Base-by-base conservation (phyloP, 2,888 invertebrate genomes). In the Pegoplata infirma region DNA sequence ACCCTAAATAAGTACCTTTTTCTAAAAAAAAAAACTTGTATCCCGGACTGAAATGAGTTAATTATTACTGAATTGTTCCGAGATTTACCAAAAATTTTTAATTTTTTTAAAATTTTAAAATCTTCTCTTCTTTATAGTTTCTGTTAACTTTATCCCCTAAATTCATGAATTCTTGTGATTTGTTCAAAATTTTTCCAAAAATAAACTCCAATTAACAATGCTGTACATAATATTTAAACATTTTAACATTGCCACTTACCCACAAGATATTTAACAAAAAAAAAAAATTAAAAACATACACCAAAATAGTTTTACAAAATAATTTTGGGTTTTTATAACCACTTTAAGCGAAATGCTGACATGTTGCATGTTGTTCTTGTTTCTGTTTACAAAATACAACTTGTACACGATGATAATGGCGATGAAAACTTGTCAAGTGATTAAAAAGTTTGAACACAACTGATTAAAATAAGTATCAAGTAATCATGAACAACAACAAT, bases 391-490 rank as follows among this genome's bases (percentile, higher is more conserved):
- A 49, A n/a, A 44, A n/a, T 46, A 25, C 36, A 7, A 8, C 17
- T 23, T 10, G 51, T 56, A 58, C 5, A 75, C 64, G 67, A 47
- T 79, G 81, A 80, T 82, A 81, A 71, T 56, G 83, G 81, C 83
- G 82, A 82, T 81, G 80, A 82, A 82, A 83, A 83, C 82, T 84
- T 84, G 64, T 81, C 78, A 77, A 85, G 81, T 83, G 84, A 86
- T 86, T 85, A 86, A 85, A 86, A 86, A 86, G 83, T 86, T 86
- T 77, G 23, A 82, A 82, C 80, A 83, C 80, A 83, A 83, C 84
- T 83, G 83, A 86, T 85, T 84, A 85, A 85, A 85, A 84, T 83
- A 81, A 82, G 83, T 46, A 32, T 61, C 16, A 59, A 84, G 83
- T 84, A 83, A 80, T 81, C 76, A 71, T 55, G 64, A 59, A 12